Evolutionary conservation across 1,140 invertebrate species (phyloP), one percentile per base, ranked within the genome.

Genomic region (Ips nitidus): DNA sequence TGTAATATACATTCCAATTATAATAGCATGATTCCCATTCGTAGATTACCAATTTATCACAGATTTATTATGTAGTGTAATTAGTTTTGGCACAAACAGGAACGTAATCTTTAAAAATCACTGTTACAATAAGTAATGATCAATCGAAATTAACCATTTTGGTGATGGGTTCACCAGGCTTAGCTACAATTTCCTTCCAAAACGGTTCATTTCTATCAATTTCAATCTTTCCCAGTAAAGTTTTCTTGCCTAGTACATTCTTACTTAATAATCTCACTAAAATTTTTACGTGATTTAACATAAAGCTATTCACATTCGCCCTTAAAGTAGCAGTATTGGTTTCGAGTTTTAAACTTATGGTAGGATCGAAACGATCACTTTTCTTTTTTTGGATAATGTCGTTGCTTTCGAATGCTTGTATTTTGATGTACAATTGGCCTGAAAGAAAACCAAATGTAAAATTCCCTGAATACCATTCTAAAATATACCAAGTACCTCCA

Each of bases 311-410:
- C 78, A 85, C 86, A 81, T 84, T 74, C 73, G 80, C 68, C 75
- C 82, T 72, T 78, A 85, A 41, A 70, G 74, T 74, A 42, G 79
- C 75, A 50, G 78, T 75, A 60, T 75, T 75, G 4, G 74, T 66
- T 67, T 81, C 79, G 39, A 86, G 82, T 74, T 84, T 85, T 74
- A 84, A 79, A 8, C 83, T 81, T 3, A 91, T 86, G 2, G 88
- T 88, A 2, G 90, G 89, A 22, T 84, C 80, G 78, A 92, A 91
- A 53, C 85, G 83, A 66, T 89, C 86, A 66, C 89, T 91, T 76
- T 91, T 91, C 89, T 90, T 91, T 69, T 90, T 90, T 52, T 88
- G 86, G 52, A 90, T 86, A 1, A 89, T 84, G 71, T 87, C 87
- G 56, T 86, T 86, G 50, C 84, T 84, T 73, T 91, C 89, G 47